phyloP scores from a whole-genome alignment of 2,113 vertebrate genomes.

The Ovibos moschatus region DNA sequence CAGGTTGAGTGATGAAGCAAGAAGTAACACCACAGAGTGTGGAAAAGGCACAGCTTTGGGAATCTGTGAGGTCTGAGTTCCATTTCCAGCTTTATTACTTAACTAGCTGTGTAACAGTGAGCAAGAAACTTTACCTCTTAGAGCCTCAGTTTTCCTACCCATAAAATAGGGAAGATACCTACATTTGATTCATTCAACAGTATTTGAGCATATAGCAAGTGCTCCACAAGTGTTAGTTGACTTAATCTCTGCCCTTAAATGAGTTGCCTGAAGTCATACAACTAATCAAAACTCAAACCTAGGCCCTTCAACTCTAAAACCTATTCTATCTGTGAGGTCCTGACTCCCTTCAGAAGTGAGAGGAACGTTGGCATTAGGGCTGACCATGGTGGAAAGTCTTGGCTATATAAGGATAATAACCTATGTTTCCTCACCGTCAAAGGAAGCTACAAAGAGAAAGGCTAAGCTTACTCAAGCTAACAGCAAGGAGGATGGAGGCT shows the following conservation, averaged over 20 bases:
- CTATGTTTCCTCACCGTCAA: neutral
- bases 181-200: neutral
- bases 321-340: neutral
- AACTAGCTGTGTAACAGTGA: neutral
- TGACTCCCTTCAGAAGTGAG: neutral
- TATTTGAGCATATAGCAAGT: neutral
- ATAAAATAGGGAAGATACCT: neutral
- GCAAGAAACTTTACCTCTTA: neutral
- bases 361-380: neutral
- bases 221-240: neutral
- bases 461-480: conserved; percentile 35
- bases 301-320: neutral
- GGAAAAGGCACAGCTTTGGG: neutral
- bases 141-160: neutral
- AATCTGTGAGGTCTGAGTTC: neutral
- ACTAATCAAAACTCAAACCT: neutral
- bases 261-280: neutral
- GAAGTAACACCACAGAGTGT: neutral
- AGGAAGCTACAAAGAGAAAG: conserved; percentile 14
- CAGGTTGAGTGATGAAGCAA: neutral
- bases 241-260: neutral
- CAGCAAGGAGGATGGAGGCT: conserved; percentile 35
- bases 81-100: neutral
- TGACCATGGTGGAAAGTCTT: neutral
- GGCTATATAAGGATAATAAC: neutral